Evolutionary conservation across 2,113 vertebrate genomes (phyloP), one percentile per base, ranked within the genome.

Genomic region (Odobenus rosmarus): DNA sequence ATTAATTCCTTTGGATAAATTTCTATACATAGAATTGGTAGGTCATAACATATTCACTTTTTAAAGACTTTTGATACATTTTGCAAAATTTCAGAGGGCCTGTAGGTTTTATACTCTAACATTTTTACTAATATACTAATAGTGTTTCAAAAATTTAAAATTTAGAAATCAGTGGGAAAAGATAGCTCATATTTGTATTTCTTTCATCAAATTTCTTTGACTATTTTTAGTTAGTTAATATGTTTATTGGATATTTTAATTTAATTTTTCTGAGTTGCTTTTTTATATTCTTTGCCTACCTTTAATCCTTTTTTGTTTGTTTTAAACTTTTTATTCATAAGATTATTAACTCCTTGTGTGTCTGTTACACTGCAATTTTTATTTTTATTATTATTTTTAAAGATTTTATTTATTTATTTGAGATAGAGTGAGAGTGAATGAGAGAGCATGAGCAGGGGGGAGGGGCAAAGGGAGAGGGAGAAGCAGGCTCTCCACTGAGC

Each of bases 251-350:
- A 39, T 88, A 64, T 31, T 71, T 97, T 84, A 15, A 6, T 24
- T 94, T 92, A 64, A 93, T 76, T 97, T 91, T 71, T 94, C 81
- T 46, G 7, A 96, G 67, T 77, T 82, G 23, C 7, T 76, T 55
- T 93, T 83, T 53, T 62, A n/a, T 92, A 42, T 74, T 92, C 24
- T 74, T 95, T 67, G 23, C 39, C 39, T 88, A 57, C 72, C 88
- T 93, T 59, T 79, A 51, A 36, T 49, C 9, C 6, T 53, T 12
- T 71, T 49, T 69, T 55, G 14, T 72, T 57, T 67, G 31, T 88
- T 80, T 19, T 61, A 64, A 18, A 93, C 4, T 77, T 97, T 96
- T 31, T 83, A 71, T 87, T 86, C 3, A 39, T 81, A 42, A 90
- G 3, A 21, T 64, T 57, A 53, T 80, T 57, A 88, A 71, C 39